These are phyloP conservation scores for Gymnocypris eckloni DNA, from an alignment of 2,797 vertebrate species.

Conservation along the genomic window DNA sequence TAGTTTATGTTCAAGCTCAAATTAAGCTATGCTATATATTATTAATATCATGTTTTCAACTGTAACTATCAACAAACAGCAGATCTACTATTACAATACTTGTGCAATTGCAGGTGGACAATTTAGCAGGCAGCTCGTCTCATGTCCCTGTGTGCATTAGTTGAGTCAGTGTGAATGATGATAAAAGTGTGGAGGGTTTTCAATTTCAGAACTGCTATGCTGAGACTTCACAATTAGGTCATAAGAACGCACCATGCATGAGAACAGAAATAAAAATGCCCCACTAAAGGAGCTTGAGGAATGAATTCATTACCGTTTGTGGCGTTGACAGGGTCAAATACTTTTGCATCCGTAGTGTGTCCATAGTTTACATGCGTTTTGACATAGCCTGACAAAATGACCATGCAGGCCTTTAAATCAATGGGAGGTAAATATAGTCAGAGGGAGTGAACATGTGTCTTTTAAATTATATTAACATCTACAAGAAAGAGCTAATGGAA, in stretches of 20 bases:
- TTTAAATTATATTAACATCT: slow-evolving; percentile 1
- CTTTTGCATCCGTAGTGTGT: neutral
- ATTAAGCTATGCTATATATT: neutral
- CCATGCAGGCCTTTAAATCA: slow-evolving; percentile 11
- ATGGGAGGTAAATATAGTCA: neutral
- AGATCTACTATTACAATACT: neutral
- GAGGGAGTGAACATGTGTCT: neutral
- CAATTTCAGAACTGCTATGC: slow-evolving; percentile 34
- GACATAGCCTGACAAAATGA: neutral
- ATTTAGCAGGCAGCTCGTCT: slow-evolving; percentile 12
- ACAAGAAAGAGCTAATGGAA: neutral
- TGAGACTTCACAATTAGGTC: slow-evolving; percentile 47
- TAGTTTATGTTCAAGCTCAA: neutral
- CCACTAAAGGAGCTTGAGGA: slow-evolving; percentile 33
- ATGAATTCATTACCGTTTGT: slow-evolving; percentile 35
- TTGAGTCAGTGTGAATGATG: slow-evolving; percentile 46
- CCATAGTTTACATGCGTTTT: neutral
- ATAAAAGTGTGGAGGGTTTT: slow-evolving; percentile 42
- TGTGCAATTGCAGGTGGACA: neutral
- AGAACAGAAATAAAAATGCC: slow-evolving; percentile 42
- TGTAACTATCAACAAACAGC: slow-evolving; percentile 1
- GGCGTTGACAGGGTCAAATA: neutral
- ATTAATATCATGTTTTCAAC: neutral
- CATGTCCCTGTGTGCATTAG: slow-evolving; percentile 22
- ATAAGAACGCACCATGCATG: slow-evolving; percentile 36